These are phyloP conservation scores for Pterocles burchelli DNA, from an alignment of 2,113 vertebrate species.

Conservation along the genomic window DNA sequence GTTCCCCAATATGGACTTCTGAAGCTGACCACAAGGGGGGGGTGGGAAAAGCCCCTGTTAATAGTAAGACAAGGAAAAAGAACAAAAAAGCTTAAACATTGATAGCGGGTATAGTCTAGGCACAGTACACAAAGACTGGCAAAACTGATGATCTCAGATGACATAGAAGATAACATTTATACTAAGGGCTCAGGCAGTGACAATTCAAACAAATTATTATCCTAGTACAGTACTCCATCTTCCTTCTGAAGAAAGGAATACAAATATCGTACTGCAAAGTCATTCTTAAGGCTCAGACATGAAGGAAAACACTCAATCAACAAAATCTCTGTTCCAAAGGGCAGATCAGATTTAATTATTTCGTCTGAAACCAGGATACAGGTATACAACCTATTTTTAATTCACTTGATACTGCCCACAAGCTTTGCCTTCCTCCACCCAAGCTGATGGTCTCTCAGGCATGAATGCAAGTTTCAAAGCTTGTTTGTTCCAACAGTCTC, in stretches of 20 bases:
- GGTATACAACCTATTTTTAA: not conserved
- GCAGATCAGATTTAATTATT: fast-evolving
- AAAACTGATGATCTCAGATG: not conserved
- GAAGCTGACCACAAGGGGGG: not conserved
- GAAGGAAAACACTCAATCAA: not conserved
- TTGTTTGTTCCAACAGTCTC: not conserved
- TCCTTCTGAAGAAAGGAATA: not conserved
- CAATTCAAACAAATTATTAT: not conserved
- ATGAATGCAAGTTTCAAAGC: not conserved
- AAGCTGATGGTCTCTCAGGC: not conserved
- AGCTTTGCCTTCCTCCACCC: not conserved
- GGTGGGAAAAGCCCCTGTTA: not conserved
- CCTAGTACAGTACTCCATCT: not conserved
- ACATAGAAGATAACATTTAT: not conserved
- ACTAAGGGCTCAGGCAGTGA: not conserved
- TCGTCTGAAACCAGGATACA: not conserved
- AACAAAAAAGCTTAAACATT: not conserved
- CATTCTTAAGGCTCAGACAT: not conserved
- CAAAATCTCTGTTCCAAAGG: not conserved
- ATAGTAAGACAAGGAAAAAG: not conserved
- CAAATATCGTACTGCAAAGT: not conserved
- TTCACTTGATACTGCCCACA: not conserved
- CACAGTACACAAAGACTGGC: not conserved
- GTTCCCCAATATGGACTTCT: not conserved
- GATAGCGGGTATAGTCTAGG: not conserved